These are phyloP conservation scores for Scolopax bukidnonensis DNA, from an alignment of 2,797 vertebrate species.

Conservation along the genomic window DNA sequence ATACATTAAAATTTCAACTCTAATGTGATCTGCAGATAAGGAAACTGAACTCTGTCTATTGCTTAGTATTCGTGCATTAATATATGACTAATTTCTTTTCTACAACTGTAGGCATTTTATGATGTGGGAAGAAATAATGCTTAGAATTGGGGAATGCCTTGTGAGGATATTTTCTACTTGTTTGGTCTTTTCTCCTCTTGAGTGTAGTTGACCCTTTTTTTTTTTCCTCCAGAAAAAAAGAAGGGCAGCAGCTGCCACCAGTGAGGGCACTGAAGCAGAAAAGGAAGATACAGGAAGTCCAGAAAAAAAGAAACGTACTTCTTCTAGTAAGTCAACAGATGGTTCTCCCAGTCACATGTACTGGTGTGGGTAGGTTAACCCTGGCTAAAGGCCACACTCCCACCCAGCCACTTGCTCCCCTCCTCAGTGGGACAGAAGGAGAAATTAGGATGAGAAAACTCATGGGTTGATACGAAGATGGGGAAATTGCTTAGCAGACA, in stretches of 20 bases:
- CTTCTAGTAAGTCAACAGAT: constrained; percentile 70
- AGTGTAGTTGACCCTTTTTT: neutral
- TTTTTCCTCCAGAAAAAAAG: constrained; percentile 44
- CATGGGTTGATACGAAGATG: neutral
- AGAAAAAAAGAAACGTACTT: neutral
- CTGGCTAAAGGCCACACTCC: neutral
- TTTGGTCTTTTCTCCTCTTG: neutral
- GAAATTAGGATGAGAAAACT: neutral
- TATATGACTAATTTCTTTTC: neutral
- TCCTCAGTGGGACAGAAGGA: neutral
- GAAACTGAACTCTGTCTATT: neutral
- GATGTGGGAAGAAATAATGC: neutral
- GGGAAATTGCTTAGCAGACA: neutral
- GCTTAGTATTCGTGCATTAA: neutral
- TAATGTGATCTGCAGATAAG: neutral
- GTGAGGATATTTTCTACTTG: neutral
- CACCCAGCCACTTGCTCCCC: neutral
- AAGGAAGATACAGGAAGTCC: constrained; percentile 60
- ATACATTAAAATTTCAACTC: neutral
- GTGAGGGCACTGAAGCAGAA: constrained; percentile 4
- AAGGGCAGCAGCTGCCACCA: constrained; percentile 50
- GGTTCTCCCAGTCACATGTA: neutral
- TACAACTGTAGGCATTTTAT: neutral
- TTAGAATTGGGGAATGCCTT: neutral
- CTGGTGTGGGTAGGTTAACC: neutral